A percentile compares a stretch with the other conserved stretches of the same genome.
These are phyloP conservation scores for Torymus tubicola DNA, from an alignment of 2,888 invertebrate genomes.

Conservation along the genomic window DNA sequence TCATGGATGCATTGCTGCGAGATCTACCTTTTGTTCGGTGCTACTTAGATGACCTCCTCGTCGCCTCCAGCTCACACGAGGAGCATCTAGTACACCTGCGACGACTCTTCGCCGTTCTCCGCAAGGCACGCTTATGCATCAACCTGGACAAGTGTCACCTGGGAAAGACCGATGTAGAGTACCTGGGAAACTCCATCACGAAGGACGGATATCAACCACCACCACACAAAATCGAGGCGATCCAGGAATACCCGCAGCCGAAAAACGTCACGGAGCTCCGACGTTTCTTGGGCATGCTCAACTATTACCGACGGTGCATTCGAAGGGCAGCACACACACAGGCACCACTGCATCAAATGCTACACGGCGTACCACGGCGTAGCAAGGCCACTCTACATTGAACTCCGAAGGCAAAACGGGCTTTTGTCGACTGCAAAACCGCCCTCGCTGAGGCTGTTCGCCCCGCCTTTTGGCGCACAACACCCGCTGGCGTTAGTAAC, in stretches of 20 bases:
- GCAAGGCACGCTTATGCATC: not conserved
- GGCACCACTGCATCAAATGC: not conserved
- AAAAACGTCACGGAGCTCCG: not conserved
- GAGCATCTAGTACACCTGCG: too few relatives aligned
- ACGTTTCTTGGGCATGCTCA: not conserved
- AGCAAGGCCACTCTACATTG: not conserved
- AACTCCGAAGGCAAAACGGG: not conserved
- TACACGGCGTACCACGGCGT: not conserved
- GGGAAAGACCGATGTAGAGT: not conserved
- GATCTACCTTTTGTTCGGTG: too few relatives aligned
- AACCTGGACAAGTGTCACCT: slow-evolving; percentile 1
- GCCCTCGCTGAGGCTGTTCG: not conserved
- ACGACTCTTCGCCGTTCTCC: too few relatives aligned
- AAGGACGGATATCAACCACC: not conserved
- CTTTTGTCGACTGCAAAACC: not conserved
- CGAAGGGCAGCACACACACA: not conserved
- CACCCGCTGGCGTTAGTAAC: not conserved
- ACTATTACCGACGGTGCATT: not conserved
- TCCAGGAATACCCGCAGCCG: not conserved
- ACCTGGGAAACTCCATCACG: slow-evolving; percentile 5
- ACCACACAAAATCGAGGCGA: not conserved
- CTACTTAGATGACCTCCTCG: too few relatives aligned
- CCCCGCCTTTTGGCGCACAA: not conserved
- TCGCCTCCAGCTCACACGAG: too few relatives aligned
- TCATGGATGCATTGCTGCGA: too few relatives aligned